These are phyloP conservation scores for Hypocryptadius cinnamomeus DNA, from an alignment of 2,113 vertebrate genomes.

Conservation along the genomic window DNA sequence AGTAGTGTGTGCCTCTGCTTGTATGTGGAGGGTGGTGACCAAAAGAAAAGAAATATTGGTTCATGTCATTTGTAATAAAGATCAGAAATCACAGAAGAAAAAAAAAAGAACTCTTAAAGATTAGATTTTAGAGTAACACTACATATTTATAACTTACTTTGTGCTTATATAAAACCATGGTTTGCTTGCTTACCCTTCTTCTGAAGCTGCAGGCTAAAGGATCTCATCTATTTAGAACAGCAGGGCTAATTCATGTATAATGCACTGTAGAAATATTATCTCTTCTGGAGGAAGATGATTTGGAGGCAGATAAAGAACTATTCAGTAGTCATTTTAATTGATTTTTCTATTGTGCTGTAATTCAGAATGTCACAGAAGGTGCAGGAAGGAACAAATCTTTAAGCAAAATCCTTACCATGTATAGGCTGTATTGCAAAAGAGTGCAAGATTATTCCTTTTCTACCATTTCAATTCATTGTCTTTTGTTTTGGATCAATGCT, in stretches of 20 bases:
- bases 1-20: not conserved
- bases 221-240: conserved; percentile 18
- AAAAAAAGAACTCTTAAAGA: not conserved
- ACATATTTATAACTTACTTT: not conserved
- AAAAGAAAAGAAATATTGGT: not conserved
- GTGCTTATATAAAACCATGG: not conserved
- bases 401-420: not conserved
- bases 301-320: conserved; percentile 18
- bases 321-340: conserved; percentile 43
- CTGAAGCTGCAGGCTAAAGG: conserved; percentile 15
- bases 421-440: not conserved
- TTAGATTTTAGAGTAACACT: not conserved
- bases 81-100: not conserved
- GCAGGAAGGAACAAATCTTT: conserved; percentile 17
- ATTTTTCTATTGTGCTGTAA: conserved; percentile 27
- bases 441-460: not conserved
- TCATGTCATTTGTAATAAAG: not conserved
- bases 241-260: conserved; percentile 7
- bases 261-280: not conserved
- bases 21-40: not conserved
- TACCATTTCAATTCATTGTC: not conserved
- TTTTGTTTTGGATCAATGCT: not conserved
- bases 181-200: not conserved
- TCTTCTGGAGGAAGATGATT: conserved; percentile 4
- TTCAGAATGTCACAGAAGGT: conserved; percentile 1